phyloP scores from a whole-genome alignment of 2,888 invertebrate genomes.

The Amphipyra tragopoginis region DNA sequence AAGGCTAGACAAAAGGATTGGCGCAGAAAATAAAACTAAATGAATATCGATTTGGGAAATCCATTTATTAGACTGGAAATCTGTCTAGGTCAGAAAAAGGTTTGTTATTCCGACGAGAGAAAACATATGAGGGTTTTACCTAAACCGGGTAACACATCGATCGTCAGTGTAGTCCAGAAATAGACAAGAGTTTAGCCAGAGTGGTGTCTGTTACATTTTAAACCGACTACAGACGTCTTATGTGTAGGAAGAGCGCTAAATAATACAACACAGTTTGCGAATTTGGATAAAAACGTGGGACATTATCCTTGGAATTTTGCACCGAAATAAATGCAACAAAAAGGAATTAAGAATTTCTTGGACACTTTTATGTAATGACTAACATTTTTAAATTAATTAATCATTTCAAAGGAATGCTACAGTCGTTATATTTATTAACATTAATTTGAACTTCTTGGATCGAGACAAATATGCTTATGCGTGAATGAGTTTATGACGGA shows the following conservation, averaged over 20 bases:
- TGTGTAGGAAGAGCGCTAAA: conserved; percentile 16
- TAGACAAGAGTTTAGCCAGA: conserved; percentile 54
- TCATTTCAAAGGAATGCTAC: conserved; percentile 9
- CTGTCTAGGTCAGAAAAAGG: conserved; percentile 16
- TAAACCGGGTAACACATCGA: conserved; percentile 38
- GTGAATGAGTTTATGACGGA: conserved; percentile 17
- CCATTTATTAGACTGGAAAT: conserved; percentile 7
- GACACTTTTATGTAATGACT: not conserved
- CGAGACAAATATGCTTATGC: conserved; percentile 15
- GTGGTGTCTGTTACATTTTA: conserved; percentile 53
- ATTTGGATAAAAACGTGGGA: conserved; percentile 12
- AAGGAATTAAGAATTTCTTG: conserved; percentile 1
- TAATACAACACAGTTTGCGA: conserved; percentile 8
- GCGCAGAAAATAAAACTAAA: conserved; percentile 22
- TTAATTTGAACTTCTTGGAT: conserved; percentile 19
- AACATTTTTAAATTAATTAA: not conserved
- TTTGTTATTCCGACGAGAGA: conserved; percentile 8
- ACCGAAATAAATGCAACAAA: conserved; percentile 1
- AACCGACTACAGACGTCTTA: conserved; percentile 21
- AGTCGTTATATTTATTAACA: not conserved
- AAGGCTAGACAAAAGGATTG: not conserved
- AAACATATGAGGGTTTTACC: conserved; percentile 15
- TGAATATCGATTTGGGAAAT: conserved; percentile 10
- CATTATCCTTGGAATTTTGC: not conserved
- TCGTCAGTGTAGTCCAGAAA: conserved; percentile 53